Evolutionary conservation across 2,888 invertebrate genomes (phyloP), one percentile per base, ranked within the genome.

Genomic region (Drosophila ochracea): DNA sequence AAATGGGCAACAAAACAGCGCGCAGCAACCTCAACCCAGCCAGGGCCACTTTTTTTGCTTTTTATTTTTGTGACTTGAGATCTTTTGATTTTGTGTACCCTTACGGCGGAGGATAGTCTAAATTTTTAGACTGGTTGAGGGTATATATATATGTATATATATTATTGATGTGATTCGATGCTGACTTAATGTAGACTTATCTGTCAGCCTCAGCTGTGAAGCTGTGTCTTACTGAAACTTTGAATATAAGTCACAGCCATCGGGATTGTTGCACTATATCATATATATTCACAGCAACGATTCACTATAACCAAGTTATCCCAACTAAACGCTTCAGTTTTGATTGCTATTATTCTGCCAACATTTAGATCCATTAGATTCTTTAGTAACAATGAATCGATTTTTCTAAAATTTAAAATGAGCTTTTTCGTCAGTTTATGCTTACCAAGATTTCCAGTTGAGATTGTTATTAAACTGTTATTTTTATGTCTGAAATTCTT

Each of bases 1-100:
- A 85, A 90, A 82, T 82, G 83, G 72, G 61, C 76, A 67, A 64
- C 41, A 65, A 58, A 61, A 59, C 35, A 37, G 39, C 25, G 28
- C 37, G 13, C 41, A 65, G 28, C 65, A 61, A 61, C 74, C 72
- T 55, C 28, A 31, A 31, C 31, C 31, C 31, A 58, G 21, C n/a
- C 59, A 71, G 55, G 59, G 62, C 63, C 63, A 68, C 47, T 39
- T 65, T 65, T 52, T 52, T 62, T 50, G 55, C 60, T 31, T 52
- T 30, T 6, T n/a, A 2, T 9, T 35, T 16, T 71, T 60, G 72
- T 76, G 71, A 67, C 61, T 66, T 76, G 58, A 65, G 77, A 59
- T 75, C 65, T 70, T 76, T 76, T 60, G 69, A 57, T 75, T 76
- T 63, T 66, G 49, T 28, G 50, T 47, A 47, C 47, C 21, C 47